Percentiles rank a stretch among this genome's conserved stretches.
Conservation (phyloP, 2,888 invertebrate genomes). For the Argyresthia albistria region DNA sequence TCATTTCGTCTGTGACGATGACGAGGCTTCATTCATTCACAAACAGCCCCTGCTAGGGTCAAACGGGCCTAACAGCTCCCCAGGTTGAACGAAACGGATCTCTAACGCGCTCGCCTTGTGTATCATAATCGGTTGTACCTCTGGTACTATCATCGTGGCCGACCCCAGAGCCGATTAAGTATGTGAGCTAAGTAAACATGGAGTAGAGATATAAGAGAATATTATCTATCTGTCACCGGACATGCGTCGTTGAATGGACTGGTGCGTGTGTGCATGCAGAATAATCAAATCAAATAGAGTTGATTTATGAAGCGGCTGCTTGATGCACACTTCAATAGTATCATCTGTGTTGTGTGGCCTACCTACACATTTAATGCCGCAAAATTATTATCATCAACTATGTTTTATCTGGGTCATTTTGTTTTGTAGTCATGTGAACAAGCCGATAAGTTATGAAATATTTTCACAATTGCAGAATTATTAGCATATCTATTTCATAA, state of each 20-base stretch:
- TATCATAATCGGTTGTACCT: slow-evolving; percentile 28
- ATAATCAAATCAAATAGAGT: no score
- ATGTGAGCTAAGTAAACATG: slow-evolving; percentile 65
- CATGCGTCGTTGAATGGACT: slow-evolving; percentile 39
- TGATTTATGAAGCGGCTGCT: no score
- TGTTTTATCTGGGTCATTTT: slow-evolving; percentile 31
- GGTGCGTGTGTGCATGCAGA: not conserved
- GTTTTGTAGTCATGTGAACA: not conserved
- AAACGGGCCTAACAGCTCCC: slow-evolving; percentile 38
- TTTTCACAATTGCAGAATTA: no score
- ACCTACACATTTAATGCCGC: not conserved
- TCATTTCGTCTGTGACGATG: slow-evolving; percentile 60
- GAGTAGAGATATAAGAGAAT: slow-evolving; percentile 30
- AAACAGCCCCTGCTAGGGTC: slow-evolving; percentile 36
- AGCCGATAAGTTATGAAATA: not conserved
- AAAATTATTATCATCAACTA: slow-evolving; percentile 21
- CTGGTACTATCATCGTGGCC: slow-evolving; percentile 30
- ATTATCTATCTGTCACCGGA: slow-evolving; percentile 44
- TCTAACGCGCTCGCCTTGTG: slow-evolving; percentile 33
- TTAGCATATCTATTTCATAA: no score
- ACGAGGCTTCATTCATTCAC: slow-evolving; percentile 70
- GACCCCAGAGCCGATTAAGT: slow-evolving; percentile 48
- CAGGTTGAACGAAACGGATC: slow-evolving; percentile 37
- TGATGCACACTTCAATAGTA: no score
- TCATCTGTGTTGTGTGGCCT: not conserved